These are phyloP conservation scores for Dasyornis broadbenti DNA, from an alignment of 2,113 vertebrate genomes.

Conservation along the genomic window DNA sequence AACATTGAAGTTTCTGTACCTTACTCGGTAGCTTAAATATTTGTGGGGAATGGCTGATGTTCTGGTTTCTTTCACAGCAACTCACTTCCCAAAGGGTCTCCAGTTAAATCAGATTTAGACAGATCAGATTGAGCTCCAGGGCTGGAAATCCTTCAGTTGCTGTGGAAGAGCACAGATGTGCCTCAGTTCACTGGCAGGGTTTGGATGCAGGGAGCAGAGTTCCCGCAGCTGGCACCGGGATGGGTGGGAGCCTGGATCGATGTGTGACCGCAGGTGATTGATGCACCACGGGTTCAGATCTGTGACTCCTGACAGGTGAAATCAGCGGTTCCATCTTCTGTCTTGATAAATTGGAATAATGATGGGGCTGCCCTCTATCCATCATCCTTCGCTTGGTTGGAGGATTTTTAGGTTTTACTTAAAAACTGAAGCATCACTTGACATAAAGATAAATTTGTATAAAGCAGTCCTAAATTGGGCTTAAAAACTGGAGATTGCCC, in stretches of 20 bases:
- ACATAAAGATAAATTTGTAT: not conserved
- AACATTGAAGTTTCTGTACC: not conserved
- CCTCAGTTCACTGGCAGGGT: not conserved
- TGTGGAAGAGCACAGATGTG: not conserved
- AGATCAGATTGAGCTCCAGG: not conserved
- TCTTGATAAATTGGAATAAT: not conserved
- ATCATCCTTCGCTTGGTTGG: not conserved
- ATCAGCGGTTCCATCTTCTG: not conserved
- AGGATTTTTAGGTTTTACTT: not conserved
- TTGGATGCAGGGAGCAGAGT: not conserved
- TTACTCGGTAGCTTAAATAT: not conserved
- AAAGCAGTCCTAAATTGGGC: not conserved
- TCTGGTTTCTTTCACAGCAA: not conserved
- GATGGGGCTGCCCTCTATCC: not conserved
- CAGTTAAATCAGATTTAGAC: not conserved
- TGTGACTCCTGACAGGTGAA: not conserved
- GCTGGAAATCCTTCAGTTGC: not conserved
- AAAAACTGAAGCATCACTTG: not conserved
- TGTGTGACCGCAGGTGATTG: accelerated
- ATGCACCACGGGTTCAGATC: accelerated
- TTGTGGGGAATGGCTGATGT: too few species aligned
- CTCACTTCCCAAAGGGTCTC: not conserved
- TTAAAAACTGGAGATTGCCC: not conserved
- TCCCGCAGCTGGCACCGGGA: not conserved
- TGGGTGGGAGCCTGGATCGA: not conserved